Conservation (phyloP, 1,140 invertebrate genomes). For the Diuraphis noxia region DNA sequence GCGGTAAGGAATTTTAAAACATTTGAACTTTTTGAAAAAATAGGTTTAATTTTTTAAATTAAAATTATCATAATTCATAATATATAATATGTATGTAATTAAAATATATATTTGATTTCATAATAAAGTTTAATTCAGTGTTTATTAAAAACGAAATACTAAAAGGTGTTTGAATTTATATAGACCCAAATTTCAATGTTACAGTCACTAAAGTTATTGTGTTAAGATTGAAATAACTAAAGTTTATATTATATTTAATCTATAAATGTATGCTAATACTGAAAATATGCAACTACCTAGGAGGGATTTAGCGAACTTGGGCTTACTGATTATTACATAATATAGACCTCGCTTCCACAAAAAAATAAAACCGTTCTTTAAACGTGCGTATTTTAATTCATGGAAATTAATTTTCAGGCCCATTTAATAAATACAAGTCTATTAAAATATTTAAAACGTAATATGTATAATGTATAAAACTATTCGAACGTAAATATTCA, state of each 20-base stretch:
- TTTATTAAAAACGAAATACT: background rate
- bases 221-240: background rate
- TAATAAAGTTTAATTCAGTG: background rate
- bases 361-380: background rate
- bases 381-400: background rate
- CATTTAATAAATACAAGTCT: conserved; percentile 1
- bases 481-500: conserved; percentile 2
- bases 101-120: background rate
- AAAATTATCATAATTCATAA: too few species aligned
- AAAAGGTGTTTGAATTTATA: background rate
- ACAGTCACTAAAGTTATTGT: background rate
- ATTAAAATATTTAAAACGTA: background rate
- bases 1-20: background rate
- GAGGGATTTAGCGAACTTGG: background rate
- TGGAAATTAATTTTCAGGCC: background rate
- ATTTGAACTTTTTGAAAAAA: background rate
- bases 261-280: background rate
- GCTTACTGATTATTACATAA: background rate
- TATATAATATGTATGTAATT: too few species aligned
- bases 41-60: background rate
- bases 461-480: background rate
- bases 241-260: background rate
- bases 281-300: background rate
- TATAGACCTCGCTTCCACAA: background rate
- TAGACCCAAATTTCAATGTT: background rate